These are phyloP conservation scores for Iphiclides podalirius DNA, from an alignment of 2,888 invertebrate genomes.

Conservation along the genomic window DNA sequence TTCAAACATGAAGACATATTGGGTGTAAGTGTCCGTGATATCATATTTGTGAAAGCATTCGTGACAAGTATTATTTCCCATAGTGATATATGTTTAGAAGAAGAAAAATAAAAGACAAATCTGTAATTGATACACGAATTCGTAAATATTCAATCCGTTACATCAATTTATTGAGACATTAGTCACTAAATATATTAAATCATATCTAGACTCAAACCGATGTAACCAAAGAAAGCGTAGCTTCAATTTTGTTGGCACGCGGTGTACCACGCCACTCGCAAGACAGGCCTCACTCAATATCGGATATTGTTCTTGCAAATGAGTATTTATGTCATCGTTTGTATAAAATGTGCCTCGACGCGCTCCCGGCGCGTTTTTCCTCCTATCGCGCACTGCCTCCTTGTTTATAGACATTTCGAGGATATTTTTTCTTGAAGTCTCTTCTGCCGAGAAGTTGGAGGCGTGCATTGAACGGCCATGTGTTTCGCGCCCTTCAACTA, in stretches of 20 bases:
- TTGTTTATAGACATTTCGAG: slow-evolving; percentile 39
- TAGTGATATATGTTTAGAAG: too few species aligned
- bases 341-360: slow-evolving; percentile 67
- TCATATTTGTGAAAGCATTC: too few species aligned
- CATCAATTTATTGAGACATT: too few species aligned
- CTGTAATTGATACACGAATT: too few species aligned
- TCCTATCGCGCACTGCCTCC: slow-evolving; percentile 44
- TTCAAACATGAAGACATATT: too few species aligned
- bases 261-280: slow-evolving; percentile 46
- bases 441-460: slow-evolving; percentile 19
- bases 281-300: slow-evolving; percentile 79
- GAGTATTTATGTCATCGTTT: slow-evolving; percentile 78
- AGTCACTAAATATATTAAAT: too few species aligned
- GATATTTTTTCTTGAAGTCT: slow-evolving; percentile 34
- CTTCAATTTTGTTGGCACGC: slow-evolving; percentile 36
- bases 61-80: too few species aligned
- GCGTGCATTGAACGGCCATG: slow-evolving; percentile 9
- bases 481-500: not conserved
- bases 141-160: too few species aligned
- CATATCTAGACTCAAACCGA: too few species aligned
- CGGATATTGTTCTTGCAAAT: slow-evolving; percentile 79
- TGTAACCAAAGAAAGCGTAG: too few species aligned
- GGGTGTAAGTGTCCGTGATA: too few species aligned
- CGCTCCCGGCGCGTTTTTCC: slow-evolving; percentile 45
- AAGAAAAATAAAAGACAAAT: too few species aligned